A percentile compares a stretch with the other conserved stretches of the same genome.
phyloP scores from a whole-genome alignment of 2,797 vertebrate genomes.

The Gymnocypris eckloni region DNA sequence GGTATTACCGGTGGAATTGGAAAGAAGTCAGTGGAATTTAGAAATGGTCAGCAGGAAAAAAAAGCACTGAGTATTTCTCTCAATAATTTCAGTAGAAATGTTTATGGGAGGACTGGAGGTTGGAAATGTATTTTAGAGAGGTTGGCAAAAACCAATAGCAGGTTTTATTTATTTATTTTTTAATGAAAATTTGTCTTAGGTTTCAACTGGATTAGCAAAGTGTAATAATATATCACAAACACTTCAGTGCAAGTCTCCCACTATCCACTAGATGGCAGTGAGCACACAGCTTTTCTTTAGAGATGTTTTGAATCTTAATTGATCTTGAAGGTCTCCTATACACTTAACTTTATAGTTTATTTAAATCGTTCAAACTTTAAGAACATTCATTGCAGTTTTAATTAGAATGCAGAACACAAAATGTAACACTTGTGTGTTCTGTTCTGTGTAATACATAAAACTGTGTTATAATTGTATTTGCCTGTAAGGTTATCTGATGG shows the following conservation, averaged over 20 bases:
- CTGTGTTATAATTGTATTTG: not conserved
- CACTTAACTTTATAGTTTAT: not conserved
- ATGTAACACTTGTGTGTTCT: not conserved
- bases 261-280: constrained; percentile 62
- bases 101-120: not conserved
- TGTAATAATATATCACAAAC: not conserved
- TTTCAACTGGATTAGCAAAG: not conserved
- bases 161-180: not conserved
- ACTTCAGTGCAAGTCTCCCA: not conserved
- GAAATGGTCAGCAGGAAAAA: not conserved
- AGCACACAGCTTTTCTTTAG: constrained; percentile 20
- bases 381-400: not conserved
- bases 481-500: too few species aligned
- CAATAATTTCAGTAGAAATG: not conserved
- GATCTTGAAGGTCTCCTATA: not conserved
- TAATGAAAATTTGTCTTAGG: not conserved
- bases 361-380: not conserved
- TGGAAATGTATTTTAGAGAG: not conserved
- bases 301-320: not conserved
- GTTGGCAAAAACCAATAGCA: not conserved
- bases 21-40: not conserved
- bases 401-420: too few species aligned
- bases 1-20: not conserved
- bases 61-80: not conserved
- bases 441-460: not conserved